Evolutionary conservation across 2,797 vertebrate species (phyloP).

Genomic region (Artibeus jamaicensis): DNA sequence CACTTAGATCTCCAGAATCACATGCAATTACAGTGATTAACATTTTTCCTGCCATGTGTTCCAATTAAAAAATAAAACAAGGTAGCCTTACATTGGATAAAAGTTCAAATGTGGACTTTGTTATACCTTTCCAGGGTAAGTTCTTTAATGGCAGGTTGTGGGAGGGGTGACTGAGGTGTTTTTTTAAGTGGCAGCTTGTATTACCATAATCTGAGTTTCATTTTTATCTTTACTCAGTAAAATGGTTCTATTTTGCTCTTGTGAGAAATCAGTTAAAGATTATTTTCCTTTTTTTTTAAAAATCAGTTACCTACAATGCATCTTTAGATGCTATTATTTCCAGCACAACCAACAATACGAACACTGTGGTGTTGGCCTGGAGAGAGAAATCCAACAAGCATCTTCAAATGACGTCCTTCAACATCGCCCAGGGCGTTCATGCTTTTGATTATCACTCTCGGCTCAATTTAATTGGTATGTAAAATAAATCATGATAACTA

Average conservation of each 20-base stretch:
- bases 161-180: background rate
- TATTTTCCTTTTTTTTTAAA: conserved; percentile 21
- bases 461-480: conserved; percentile 88
- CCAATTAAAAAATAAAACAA: background rate
- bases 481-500: conserved; percentile 64
- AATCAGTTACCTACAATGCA: conserved; percentile 82
- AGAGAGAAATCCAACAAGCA: conserved; percentile 80
- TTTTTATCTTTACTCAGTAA: conserved; percentile 2
- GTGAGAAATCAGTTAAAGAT: background rate
- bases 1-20: background rate
- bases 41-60: background rate
- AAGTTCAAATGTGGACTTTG: background rate
- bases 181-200: background rate
- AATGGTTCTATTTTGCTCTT: background rate
- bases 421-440: conserved; percentile 83
- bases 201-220: background rate
- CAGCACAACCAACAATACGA: conserved; percentile 82
- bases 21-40: background rate
- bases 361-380: conserved; percentile 84
- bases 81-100: background rate
- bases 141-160: background rate
- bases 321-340: conserved; percentile 87
- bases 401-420: conserved; percentile 81
- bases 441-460: conserved; percentile 85
- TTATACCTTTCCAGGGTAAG: background rate